Base-by-base conservation (phyloP, 2,888 invertebrate genomes). In the Agrotis puta region DNA sequence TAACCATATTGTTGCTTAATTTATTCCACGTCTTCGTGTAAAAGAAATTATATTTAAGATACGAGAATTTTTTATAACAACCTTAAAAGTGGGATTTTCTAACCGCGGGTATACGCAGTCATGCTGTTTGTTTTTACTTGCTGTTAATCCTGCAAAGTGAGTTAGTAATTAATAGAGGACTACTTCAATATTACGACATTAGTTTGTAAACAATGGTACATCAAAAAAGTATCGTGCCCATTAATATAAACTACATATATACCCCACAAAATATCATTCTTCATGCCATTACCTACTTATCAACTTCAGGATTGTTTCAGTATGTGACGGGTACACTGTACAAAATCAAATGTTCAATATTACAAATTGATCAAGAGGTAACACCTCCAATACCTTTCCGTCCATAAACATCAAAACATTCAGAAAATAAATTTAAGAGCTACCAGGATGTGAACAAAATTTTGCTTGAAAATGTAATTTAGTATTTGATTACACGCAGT, bases 391-490 rank as follows among this genome's bases (percentile, higher is more conserved):
- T 20, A 48, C 22, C 9, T 53, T 78, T 58, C 1, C 48, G 63
- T 50, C 51, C 51, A 53, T 58, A 24, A 43, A 62, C 27, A 47
- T 57, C 22, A 57, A 70, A 77, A 51, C 47, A 43, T 62, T 62
- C 13, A 48, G n/a, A 43, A 77, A 70, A 61, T 45, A 57, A 74
- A 59, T 22, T 48, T 22, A 22, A 53, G 20, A 50, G 39, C 59
- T 33, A 67, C 61, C 56, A 65, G 68, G 72, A 68, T 58, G 53
- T 79, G 56, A 71, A 70, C 63, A 53, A 63, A 66, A 71, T 70
- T 77, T 84, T 79, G n/a, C 77, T 77, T 69, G 72, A 80, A 76
- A 82, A 74, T 71, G 77, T 68, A 75, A 83, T 80, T 80, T 83
- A 48, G 56, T 75, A 64, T 83, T 74, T 72, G 68, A 71, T 76